Base-by-base conservation (phyloP, 30 jellyfish, hydroid and myxozoan species). In the Pelagia noctiluca region DNA sequence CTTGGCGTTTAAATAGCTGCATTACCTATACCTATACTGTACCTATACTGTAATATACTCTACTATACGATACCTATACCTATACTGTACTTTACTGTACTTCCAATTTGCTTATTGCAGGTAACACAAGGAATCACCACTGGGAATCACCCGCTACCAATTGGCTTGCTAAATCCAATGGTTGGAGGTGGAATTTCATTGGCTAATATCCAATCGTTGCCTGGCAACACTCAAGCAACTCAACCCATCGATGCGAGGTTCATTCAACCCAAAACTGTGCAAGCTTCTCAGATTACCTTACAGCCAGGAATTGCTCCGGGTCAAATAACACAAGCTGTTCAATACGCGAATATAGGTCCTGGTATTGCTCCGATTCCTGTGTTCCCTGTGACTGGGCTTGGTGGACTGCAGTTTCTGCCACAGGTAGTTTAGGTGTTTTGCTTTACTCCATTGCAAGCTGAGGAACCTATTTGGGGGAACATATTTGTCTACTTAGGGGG, bases 301-400 rank as follows among this genome's bases (percentile, higher is more conserved):
- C 87, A 22, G 23, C 87, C 57, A 4, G 64, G 65, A 0, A 21
- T 76, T 25, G 68, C 90, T 79, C 82, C 90, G 26, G 31, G 82
- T 36, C 90, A 79, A 50, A 74, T 79, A 2, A 75, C 90, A 22
- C 70, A 88, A 19, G 84, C 85, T 0, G 22, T 76, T 47, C 96
- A 76, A 35, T 76, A 75, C 29, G 85, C 92, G 0, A 82, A 68
- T 42, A n/a, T 82, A 19, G 75, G 80, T 13, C 69, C 85, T 33
- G 85, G 85, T 28, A 19, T 71, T 5, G 61, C 92, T n/a, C 85
- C 92, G 22, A 82, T 82, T 16, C 92, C 92, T 1, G 61, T 82
- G 36, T 82, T 85, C 0, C 96, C 89, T 0, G 89, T 85, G 29
- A 72, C 89, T 0, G 96, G 96, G 11, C 31, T 74, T 19, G 96